Percentiles rank a stretch among this genome's conserved stretches.
These are phyloP conservation scores for Pseudomugil tenellus DNA, from an alignment of 2,797 vertebrate species.

Conservation along the genomic window DNA sequence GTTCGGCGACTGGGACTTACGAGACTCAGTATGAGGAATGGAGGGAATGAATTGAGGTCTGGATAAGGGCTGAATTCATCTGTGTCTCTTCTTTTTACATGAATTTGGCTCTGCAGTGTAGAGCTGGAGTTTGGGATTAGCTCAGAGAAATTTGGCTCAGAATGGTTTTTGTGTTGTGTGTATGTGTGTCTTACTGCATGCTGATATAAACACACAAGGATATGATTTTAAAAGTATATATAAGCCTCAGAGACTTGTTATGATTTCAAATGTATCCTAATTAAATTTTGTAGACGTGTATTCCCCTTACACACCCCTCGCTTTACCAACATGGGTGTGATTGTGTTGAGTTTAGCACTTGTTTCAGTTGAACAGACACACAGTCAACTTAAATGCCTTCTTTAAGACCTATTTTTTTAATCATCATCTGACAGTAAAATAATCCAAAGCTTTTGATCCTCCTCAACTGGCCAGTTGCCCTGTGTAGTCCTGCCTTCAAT, in stretches of 20 bases:
- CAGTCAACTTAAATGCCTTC: neutral
- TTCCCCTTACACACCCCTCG: conserved; percentile 1
- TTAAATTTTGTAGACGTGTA: conserved; percentile 22
- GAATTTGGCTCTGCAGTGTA: conserved; percentile 56
- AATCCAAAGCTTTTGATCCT: conserved; percentile 29
- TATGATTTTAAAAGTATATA: conserved; percentile 46
- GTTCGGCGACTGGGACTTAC: conserved; percentile 62
- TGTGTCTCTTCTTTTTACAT: conserved; percentile 57
- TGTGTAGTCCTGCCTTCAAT: conserved; percentile 23
- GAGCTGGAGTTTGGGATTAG: conserved; percentile 65
- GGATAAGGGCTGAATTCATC: conserved; percentile 48
- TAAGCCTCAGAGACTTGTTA: conserved; percentile 42
- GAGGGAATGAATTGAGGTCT: conserved; percentile 59
- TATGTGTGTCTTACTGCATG: conserved; percentile 21
- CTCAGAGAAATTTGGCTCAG: conserved; percentile 62
- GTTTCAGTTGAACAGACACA: neutral
- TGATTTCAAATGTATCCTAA: conserved; percentile 45
- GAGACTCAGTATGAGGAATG: conserved; percentile 28
- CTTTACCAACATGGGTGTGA: conserved; percentile 10
- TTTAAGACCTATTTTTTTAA: conserved; percentile 4
- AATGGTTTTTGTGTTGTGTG: conserved; percentile 58
- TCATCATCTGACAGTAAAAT: conserved; percentile 26
- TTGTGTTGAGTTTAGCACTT: conserved; percentile 11
- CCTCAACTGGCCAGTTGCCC: conserved; percentile 24
- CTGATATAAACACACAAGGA: conserved; percentile 33